These are phyloP conservation scores for Meandrina meandrites DNA, from an alignment of 92 coral and sea anemone genomes.

Conservation along the genomic window DNA sequence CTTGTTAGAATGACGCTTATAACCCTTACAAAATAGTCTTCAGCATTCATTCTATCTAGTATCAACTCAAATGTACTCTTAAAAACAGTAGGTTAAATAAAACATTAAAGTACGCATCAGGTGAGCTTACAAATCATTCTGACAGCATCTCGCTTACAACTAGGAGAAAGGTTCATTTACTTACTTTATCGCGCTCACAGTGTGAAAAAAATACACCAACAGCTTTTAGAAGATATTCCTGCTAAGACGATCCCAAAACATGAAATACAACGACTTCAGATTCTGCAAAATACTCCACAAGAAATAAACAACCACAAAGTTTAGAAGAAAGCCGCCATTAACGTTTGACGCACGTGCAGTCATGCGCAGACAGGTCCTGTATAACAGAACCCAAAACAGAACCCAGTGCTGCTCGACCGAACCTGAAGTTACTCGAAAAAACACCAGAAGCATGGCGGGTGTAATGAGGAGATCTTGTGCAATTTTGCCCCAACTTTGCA, in stretches of 20 bases:
- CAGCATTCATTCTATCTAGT: too few species aligned
- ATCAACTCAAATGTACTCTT: too few species aligned
- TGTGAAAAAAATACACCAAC: not conserved
- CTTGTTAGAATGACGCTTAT: not conserved
- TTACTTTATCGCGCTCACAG: not conserved
- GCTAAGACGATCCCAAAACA: not conserved
- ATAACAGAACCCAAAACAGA: not conserved
- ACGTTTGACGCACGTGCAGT: constrained; percentile 44
- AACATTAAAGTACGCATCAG: too few species aligned
- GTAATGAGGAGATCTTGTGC: constrained; percentile 15
- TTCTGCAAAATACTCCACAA: constrained; percentile 14
- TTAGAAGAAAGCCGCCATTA: constrained; percentile 37
- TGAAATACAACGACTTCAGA: not conserved
- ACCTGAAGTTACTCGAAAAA: too few species aligned
- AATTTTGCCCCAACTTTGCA: constrained; percentile 13
- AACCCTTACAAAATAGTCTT: too few species aligned
- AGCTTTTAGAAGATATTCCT: not conserved
- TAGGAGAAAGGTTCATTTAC: not conserved
- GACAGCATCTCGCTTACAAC: too few species aligned
- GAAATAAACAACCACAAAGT: not conserved
- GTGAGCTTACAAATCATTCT: too few species aligned
- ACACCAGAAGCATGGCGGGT: constrained; percentile 46
- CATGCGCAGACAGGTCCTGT: constrained; percentile 24
- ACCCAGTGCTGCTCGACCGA: constrained; percentile 17
- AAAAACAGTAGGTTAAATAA: too few species aligned